These are phyloP conservation scores for Athetis lepigone DNA, from an alignment of 2,888 invertebrate genomes.

Conservation along the genomic window DNA sequence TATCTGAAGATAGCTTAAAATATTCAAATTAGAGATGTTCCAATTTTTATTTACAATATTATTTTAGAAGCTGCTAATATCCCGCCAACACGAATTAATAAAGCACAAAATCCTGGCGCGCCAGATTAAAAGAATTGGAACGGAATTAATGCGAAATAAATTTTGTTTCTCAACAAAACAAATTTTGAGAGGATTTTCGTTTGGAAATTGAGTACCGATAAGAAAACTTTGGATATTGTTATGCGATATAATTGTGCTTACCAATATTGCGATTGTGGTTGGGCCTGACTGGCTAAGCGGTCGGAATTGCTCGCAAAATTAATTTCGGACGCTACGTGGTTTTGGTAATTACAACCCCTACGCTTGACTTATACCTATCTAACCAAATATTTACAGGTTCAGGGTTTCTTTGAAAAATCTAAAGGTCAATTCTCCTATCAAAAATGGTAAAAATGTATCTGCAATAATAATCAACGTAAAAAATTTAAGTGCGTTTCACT, in stretches of 20 bases:
- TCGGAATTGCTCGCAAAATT: constrained; percentile 58
- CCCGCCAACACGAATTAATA: constrained; percentile 33
- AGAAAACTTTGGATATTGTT: constrained; percentile 25
- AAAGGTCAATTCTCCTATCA: no score
- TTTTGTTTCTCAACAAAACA: constrained; percentile 54
- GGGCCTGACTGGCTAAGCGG: constrained; percentile 24
- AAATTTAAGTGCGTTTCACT: no score
- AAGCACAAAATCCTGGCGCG: constrained; percentile 34
- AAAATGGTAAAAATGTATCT: no score
- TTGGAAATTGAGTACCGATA: constrained; percentile 35
- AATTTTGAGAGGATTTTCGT: constrained; percentile 41
- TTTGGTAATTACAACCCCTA: constrained; percentile 24
- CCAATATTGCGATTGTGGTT: constrained; percentile 50
- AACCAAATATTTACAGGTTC: not conserved
- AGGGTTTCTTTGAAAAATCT: not conserved
- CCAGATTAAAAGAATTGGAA: constrained; percentile 50
- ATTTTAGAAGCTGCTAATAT: constrained; percentile 26
- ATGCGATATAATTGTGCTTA: constrained; percentile 28
- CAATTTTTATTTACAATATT: not conserved
- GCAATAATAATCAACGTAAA: no score
- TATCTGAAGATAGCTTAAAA: constrained; percentile 1
- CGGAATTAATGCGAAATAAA: constrained; percentile 54
- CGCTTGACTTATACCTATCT: not conserved
- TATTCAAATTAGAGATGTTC: constrained; percentile 1
- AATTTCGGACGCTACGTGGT: constrained; percentile 46